Percentiles rank a stretch among this genome's conserved stretches.
Evolutionary conservation across 2,113 vertebrate genomes (phyloP).

Genomic region (Urocynchramus pylzowi): DNA sequence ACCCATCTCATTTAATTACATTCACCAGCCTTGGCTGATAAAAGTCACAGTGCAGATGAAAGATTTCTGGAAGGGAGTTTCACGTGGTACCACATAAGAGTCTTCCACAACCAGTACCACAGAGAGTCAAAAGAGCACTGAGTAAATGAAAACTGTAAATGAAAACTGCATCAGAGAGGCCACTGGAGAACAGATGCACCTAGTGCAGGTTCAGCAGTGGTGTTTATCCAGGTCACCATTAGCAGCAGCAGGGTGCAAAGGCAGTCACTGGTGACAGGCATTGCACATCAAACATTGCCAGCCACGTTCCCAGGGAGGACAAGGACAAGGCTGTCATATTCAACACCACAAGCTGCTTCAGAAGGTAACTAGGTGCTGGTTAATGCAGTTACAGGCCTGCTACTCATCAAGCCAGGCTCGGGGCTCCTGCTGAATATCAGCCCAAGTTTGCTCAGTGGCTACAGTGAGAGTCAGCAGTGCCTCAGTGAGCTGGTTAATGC

Average conservation of each 20-base stretch:
- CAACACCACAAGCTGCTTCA: background rate
- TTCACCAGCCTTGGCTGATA: background rate
- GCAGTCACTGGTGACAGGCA: background rate
- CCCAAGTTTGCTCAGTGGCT: background rate
- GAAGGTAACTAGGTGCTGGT: accelerated
- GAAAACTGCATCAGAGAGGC: background rate
- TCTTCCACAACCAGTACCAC: background rate
- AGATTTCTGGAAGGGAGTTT: background rate
- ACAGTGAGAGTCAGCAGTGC: background rate
- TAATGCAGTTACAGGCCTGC: background rate
- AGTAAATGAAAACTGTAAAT: background rate
- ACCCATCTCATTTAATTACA: background rate
- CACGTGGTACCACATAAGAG: background rate
- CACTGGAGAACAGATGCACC: background rate
- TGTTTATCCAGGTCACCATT: background rate
- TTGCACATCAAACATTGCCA: background rate
- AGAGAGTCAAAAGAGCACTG: background rate
- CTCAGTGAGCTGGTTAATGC: background rate
- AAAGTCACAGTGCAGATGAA: background rate
- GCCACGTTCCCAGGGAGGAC: background rate
- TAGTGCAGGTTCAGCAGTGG: background rate
- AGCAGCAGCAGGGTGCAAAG: background rate
- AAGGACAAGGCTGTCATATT: background rate
- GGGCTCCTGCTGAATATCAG: background rate
- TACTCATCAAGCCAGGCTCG: background rate